Evolutionary conservation across 2,888 invertebrate genomes (phyloP).

Genomic region (Labia minor): DNA sequence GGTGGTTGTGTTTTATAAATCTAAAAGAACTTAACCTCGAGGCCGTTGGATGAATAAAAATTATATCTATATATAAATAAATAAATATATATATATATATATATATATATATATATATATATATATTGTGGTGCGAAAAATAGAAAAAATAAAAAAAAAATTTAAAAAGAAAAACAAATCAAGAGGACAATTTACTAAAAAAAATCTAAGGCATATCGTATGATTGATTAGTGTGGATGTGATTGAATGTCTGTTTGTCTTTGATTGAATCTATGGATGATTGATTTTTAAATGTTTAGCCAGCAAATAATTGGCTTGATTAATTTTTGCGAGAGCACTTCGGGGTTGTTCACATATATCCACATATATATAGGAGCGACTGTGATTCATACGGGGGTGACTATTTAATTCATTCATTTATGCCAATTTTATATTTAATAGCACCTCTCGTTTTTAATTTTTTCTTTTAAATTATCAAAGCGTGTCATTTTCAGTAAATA

Average conservation of each 20-base stretch:
- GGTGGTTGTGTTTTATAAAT: no score
- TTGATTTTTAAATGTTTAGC: background rate
- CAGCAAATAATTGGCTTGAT: conserved; percentile 1
- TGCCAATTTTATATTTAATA: background rate
- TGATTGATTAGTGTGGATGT: background rate
- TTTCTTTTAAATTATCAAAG: background rate
- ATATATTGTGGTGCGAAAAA: background rate
- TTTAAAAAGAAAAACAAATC: background rate
- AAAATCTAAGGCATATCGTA: conserved; percentile 13
- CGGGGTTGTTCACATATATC: conserved; percentile 1
- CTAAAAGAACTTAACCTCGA: background rate
- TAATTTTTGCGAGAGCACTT: conserved; percentile 7
- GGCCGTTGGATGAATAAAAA: background rate
- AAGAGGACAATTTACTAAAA: background rate
- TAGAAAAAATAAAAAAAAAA: background rate
- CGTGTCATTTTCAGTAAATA: background rate
- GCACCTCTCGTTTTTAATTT: background rate
- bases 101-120: background rate
- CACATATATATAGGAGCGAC: background rate
- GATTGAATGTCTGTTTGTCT: background rate
- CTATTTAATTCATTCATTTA: background rate
- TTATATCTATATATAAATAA: no score
- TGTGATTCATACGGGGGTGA: conserved; percentile 1
- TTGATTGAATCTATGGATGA: background rate
- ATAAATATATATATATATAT: no score